A percentile compares a stretch with the other conserved stretches of the same genome.
Evolutionary conservation across 2,888 invertebrate genomes (phyloP).

Genomic region (Coenonympha glycerion): DNA sequence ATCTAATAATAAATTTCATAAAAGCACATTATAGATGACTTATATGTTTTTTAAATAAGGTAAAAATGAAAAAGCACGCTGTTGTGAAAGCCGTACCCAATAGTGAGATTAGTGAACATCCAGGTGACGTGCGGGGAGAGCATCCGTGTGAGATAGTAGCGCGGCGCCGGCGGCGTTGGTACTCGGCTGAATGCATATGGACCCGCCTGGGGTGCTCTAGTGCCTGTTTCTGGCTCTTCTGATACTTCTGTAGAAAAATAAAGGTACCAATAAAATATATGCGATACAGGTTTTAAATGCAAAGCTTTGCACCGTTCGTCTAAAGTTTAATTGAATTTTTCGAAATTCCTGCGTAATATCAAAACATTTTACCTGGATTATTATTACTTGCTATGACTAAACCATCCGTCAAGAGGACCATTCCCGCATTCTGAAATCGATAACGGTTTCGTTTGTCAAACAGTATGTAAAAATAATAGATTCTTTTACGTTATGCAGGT

Average conservation of each 20-base stretch:
- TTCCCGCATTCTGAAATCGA: conserved; percentile 85
- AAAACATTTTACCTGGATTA: conserved; percentile 74
- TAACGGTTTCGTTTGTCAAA: no score
- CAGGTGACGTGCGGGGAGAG: conserved; percentile 84
- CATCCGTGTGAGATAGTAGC: conserved; percentile 80
- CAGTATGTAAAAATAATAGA: no score
- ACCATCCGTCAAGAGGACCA: conserved; percentile 85
- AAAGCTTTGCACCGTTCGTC: no score
- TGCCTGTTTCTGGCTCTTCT: conserved; percentile 68
- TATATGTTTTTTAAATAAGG: no score
- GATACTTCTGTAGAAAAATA: neutral
- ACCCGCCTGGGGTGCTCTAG: conserved; percentile 88
- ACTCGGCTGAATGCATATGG: conserved; percentile 93
- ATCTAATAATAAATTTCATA: no score
- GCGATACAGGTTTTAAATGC: no score
- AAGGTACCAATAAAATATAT: no score
- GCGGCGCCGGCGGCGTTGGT: conserved; percentile 86
- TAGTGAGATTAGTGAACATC: conserved; percentile 88
- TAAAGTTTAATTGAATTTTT: no score
- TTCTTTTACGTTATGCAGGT: no score
- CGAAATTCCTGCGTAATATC: neutral
- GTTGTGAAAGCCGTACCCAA: conserved; percentile 83
- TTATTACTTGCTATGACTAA: conserved; percentile 77
- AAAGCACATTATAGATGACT: no score
- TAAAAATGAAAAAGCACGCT: no score